phyloP scores from a whole-genome alignment of 2,888 invertebrate genomes.

The Sarcophaga rosellei region DNA sequence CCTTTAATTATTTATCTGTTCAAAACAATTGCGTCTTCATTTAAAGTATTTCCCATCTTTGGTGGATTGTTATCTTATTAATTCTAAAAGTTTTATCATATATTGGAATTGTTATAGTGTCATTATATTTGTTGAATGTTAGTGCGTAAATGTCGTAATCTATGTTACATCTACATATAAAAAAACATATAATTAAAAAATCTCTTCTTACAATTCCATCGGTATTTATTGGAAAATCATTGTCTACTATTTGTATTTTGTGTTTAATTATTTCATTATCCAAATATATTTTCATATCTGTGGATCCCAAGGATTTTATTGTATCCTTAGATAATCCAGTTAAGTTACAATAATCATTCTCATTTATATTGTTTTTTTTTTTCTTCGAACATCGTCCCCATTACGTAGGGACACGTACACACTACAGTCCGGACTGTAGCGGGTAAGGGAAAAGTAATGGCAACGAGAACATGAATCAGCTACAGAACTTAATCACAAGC shows the following conservation, averaged over 20 bases:
- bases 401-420: no score
- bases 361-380: no score
- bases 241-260: neutral
- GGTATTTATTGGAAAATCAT: constrained; percentile 4
- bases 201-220: neutral
- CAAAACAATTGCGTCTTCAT: no score
- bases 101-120: neutral
- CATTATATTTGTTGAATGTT: neutral
- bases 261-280: constrained; percentile 14
- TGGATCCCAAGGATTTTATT: constrained; percentile 6
- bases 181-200: neutral
- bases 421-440: no score
- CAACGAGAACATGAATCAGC: no score
- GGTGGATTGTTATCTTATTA: neutral
- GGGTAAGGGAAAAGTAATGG: no score
- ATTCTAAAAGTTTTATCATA: neutral
- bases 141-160: neutral
- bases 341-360: neutral
- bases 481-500: no score
- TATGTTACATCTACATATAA: neutral
- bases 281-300: neutral
- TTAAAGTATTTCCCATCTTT: neutral
- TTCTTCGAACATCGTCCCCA: no score
- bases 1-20: no score
- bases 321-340: neutral